These are phyloP conservation scores for Phania funesta DNA, from an alignment of 2,888 invertebrate species.

Conservation along the genomic window DNA sequence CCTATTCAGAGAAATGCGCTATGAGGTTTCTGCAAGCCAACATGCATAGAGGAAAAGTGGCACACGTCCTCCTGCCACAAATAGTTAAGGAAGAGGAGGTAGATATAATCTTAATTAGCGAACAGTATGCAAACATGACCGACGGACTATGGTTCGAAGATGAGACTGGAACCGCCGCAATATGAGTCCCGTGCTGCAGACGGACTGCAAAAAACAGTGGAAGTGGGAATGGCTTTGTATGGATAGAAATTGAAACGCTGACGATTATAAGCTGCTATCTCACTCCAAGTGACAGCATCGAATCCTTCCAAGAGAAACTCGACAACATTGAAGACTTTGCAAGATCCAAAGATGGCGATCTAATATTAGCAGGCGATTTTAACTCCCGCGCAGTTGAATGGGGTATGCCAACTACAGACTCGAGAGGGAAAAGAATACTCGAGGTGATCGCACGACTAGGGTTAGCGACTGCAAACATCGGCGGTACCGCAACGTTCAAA, in stretches of 20 bases:
- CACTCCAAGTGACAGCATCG: constrained; percentile 18
- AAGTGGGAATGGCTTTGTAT: constrained; percentile 2
- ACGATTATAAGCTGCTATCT: constrained; percentile 32
- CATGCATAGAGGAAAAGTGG: not conserved
- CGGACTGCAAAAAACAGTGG: not conserved
- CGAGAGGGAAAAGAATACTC: too few relatives aligned
- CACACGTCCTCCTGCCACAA: not conserved
- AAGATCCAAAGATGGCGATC: not conserved
- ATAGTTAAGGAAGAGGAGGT: not conserved
- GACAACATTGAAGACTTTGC: not conserved
- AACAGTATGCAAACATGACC: not conserved
- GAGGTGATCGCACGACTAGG: too few relatives aligned
- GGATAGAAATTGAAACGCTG: not conserved
- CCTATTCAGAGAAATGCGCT: not conserved
- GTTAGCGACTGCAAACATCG: not conserved
- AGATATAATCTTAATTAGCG: not conserved
- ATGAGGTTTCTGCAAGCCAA: not conserved
- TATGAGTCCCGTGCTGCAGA: not conserved
- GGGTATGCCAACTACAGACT: too few relatives aligned
- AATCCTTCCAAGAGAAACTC: constrained; percentile 10
- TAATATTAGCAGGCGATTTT: too few relatives aligned
- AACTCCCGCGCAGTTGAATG: too few relatives aligned
- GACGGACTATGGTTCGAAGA: not conserved
- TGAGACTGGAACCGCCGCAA: not conserved
- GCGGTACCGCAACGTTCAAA: not conserved